Evolutionary conservation across 2,797 vertebrate genomes (phyloP).

Genomic region (Squalus acanthias): DNA sequence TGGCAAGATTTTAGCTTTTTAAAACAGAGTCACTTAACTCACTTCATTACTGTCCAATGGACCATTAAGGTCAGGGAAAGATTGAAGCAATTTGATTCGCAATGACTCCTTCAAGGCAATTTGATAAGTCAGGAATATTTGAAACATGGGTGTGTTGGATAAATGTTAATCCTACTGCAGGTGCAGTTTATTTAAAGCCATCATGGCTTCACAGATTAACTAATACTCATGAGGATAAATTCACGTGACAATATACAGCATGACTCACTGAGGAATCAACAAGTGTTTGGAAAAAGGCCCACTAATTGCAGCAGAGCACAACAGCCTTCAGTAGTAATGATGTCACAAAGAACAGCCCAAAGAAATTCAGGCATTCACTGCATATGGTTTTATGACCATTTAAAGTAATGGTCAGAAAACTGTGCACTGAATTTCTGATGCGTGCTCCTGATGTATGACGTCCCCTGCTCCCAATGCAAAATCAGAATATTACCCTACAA

Average conservation of each 20-base stretch:
- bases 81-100: not conserved
- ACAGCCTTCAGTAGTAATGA: not conserved
- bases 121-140: not conserved
- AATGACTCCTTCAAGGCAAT: not conserved
- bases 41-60: not conserved
- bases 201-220: not conserved
- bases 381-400: not conserved
- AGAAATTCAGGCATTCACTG: not conserved
- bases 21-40: not conserved
- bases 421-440: not conserved
- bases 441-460: not conserved
- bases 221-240: not conserved
- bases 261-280: not conserved
- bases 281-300: not conserved
- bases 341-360: too few relatives aligned
- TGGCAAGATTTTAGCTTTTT: too few relatives aligned
- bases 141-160: not conserved
- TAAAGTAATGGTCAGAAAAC: not conserved
- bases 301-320: not conserved
- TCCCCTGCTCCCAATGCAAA: not conserved
- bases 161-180: not conserved
- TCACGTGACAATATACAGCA: not conserved
- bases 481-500: not conserved
- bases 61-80: not conserved
- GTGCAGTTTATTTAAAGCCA: not conserved